Base-by-base conservation (phyloP, 2,113 vertebrate genomes). In the Anseranas semipalmata region DNA sequence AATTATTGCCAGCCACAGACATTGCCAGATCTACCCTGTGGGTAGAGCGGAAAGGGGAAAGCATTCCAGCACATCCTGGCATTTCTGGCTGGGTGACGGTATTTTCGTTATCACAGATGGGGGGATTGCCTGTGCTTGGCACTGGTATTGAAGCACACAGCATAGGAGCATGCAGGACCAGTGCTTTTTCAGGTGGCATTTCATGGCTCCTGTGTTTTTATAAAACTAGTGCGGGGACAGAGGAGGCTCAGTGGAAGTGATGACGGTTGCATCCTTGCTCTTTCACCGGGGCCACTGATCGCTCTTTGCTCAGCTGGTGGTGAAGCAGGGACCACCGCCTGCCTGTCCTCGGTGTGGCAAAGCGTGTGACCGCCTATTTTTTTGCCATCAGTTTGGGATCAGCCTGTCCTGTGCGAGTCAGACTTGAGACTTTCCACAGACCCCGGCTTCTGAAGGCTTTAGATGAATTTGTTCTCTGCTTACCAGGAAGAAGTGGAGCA, bases 401-500 rank as follows among this genome's bases (percentile, higher is more conserved):
- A 24, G 68, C 60, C 70, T 33, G 28, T 3, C 30, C 60, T 1
- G 6, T 3, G 3, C 0, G 22, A 27, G 25, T 4, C 35, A 25
- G 25, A 4, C 66, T 53, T 6, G 1, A 4, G 27, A 0, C 9
- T 6, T 24, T 6, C 72, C 17, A 2, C 7, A 30, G 3, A 13
- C 22, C 52, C 28, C 83, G 10, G 45, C 32, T 14, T 10, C 20
- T 0, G n/a, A n/a, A 33, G 18, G 67, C 11, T 19, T 28, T 0
- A 1, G 12, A 10, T 37, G 73, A 33, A 3, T 9, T 12, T 16
- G 0, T 7, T 3, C 72, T 33, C 60, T 5, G 75, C 97, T 94
- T 97, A 99, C 99, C 98, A 99, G 96, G 93, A 99, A 99, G 96
- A 99, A 99, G 94, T 99, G 99, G 4, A 99, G n/a, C 79, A 99